Evolutionary conservation across 2,797 vertebrate species (phyloP), one percentile per base, ranked within the genome.

Genomic region (Eupleurogrammus muticus): DNA sequence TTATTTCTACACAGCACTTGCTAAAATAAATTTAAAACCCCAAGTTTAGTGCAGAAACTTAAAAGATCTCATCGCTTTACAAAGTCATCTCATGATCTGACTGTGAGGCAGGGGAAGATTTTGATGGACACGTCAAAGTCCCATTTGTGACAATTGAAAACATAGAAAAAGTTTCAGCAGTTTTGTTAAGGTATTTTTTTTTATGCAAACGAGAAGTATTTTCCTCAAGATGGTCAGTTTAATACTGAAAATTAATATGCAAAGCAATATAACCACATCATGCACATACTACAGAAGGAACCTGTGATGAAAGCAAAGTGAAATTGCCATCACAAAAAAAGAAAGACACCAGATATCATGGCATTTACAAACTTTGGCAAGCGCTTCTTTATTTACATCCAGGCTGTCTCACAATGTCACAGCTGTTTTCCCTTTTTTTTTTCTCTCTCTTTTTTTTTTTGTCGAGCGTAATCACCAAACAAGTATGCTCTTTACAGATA

Each of bases 371-470:
- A 95, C 94, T 95, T 95, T 95, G 94, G 94, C 94, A 94, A 94
- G 92, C 86, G 93, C 93, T 95, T 93, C 87, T 94, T 95, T 94
- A 95, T 94, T 95, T 94, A 95, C 93, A 95, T 93, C 93, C 93
- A 94, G 84, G 80, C 89, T 87, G 92, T 92, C 90, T 88, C 77
- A 55, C 86, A 88, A 81, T 73, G 77, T 91, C 89, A 90, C 89
- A 93, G 90, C 90, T 89, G 79, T 85, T 87, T 89, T 91, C 79
- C 85, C 80, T 74, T 88, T 82, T 84, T 77, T 63, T 62, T 32
- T 54, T 48, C 38, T 17, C 62, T 24, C 16, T 81, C 84, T 77
- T n/a, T 54, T 35, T 42, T 54, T 60, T 59, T 53, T 36, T 70
- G 72, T 58, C 72, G 60, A 73, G 68, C 63, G 55, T 57, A 61